Base-by-base conservation (phyloP, 2,888 invertebrate species). In the Drosophila nigritarsus region DNA sequence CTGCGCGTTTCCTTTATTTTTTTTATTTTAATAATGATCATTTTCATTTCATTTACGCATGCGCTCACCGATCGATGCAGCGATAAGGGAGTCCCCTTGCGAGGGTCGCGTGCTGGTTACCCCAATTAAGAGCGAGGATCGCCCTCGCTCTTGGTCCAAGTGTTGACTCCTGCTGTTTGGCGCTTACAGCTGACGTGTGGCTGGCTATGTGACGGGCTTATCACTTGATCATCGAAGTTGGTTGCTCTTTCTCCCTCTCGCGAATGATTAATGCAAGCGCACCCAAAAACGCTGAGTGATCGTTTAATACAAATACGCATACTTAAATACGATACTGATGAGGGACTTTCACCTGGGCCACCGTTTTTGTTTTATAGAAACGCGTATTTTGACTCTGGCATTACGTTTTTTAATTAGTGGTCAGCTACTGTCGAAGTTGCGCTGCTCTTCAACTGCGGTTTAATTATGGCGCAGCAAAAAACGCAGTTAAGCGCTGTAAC, bases 121-220 rank as follows among this genome's bases (percentile, higher is more conserved):
- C 82, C 83, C 81, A 76, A 78, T 74, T 82, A 83, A 64, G 60
- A 40, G 56, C 70, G 32, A 63, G 63, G 59, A 60, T 67, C 75
- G 49, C 59, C 78, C 73, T 69, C 69, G 63, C 59, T 40, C 36
- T 40, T 50, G 59, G 65, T 30, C 64, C 62, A 89, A 87, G 90
- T 87, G 89, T 90, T 73, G 90, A 75, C 89, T 89, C 90, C 89
- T 90, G 87, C 90, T 78, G 89, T 89, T 92, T 91, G 91, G 92
- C 92, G 92, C 92, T 92, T 88, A 83, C 85, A 83, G 75, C 83
- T 91, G 92, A 92, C 92, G 92, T 92, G 90, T 92, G 92, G 83
- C 87, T 91, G 86, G 80, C 86, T 85, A 83, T 87, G 83, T 89
- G 89, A 89, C 73, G 78, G 78, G 73, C 77, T 92, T 91, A 91